phyloP scores from a whole-genome alignment of 23 tunicate genomes.

The Clavelina lepadiformis region DNA sequence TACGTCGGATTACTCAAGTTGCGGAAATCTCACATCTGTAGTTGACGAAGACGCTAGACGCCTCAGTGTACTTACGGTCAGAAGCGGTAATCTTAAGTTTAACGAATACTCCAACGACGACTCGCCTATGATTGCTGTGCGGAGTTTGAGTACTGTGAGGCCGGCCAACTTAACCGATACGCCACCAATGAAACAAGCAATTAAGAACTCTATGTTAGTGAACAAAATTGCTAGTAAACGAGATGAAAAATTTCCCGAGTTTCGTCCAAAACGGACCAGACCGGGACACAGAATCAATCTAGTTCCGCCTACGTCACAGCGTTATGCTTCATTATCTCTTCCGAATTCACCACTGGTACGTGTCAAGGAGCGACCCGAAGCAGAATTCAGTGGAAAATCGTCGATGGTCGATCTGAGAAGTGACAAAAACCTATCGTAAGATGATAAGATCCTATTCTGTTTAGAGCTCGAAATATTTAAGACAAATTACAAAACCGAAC shows the following conservation, averaged over 20 bases:
- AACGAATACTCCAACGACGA: background rate
- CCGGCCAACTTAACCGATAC: background rate
- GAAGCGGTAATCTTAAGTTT: slow-evolving; percentile 10
- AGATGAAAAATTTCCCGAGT: too few relatives aligned
- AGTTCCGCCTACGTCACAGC: background rate
- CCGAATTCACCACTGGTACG: background rate
- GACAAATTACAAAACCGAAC: too few relatives aligned
- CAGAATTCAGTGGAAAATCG: background rate
- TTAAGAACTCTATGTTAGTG: background rate
- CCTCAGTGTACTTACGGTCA: slow-evolving; percentile 16
- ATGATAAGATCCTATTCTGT: too few relatives aligned
- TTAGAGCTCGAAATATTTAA: too few relatives aligned
- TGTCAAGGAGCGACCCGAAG: background rate
- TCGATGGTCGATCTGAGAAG: background rate
- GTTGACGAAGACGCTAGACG: slow-evolving; percentile 4
- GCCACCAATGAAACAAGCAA: background rate
- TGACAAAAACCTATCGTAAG: too few relatives aligned
- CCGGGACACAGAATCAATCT: too few relatives aligned
- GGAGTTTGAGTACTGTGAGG: background rate
- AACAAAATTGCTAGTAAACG: background rate
- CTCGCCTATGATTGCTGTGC: too few relatives aligned
- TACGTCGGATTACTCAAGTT: too few relatives aligned
- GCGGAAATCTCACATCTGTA: too few relatives aligned
- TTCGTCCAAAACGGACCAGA: too few relatives aligned
- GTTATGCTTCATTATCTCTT: background rate